Conservation (phyloP, 2,797 vertebrate genomes). For the Mycteria americana region DNA sequence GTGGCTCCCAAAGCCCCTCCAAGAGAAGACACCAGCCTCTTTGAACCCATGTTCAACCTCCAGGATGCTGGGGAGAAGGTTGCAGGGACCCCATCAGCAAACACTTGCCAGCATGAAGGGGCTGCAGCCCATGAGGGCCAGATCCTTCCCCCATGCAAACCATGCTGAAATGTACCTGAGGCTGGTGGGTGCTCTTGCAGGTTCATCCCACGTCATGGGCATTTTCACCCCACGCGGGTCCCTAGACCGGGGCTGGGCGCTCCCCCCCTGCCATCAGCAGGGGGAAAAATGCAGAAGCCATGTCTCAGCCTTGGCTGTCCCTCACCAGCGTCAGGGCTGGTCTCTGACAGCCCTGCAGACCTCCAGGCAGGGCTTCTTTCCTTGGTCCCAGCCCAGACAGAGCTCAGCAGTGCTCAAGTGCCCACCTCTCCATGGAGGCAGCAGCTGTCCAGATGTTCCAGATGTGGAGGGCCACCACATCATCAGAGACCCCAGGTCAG, state of each 20-base stretch:
- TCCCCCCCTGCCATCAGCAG: background rate
- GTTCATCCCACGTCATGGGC: background rate
- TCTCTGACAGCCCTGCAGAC: background rate
- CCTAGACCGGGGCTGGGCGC: fast-evolving
- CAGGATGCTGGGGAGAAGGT: background rate
- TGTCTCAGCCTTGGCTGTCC: background rate
- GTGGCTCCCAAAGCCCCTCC: background rate
- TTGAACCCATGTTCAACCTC: background rate
- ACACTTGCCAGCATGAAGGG: background rate
- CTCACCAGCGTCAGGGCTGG: background rate
- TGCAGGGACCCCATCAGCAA: background rate
- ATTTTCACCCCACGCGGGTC: fast-evolving
- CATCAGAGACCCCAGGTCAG: background rate
- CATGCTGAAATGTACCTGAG: fast-evolving
- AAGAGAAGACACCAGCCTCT: background rate
- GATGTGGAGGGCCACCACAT: background rate
- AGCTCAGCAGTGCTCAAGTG: background rate
- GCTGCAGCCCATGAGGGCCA: background rate
- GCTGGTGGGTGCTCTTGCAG: background rate
- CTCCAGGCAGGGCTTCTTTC: background rate
- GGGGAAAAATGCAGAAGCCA: background rate
- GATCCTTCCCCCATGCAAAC: background rate
- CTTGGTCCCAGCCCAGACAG: background rate
- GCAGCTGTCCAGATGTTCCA: background rate
- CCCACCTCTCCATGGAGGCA: background rate